These are phyloP conservation scores for Ianthella basta DNA, from an alignment of 37 sponge, comb jelly and placozoan genomes.

Conservation along the genomic window DNA sequence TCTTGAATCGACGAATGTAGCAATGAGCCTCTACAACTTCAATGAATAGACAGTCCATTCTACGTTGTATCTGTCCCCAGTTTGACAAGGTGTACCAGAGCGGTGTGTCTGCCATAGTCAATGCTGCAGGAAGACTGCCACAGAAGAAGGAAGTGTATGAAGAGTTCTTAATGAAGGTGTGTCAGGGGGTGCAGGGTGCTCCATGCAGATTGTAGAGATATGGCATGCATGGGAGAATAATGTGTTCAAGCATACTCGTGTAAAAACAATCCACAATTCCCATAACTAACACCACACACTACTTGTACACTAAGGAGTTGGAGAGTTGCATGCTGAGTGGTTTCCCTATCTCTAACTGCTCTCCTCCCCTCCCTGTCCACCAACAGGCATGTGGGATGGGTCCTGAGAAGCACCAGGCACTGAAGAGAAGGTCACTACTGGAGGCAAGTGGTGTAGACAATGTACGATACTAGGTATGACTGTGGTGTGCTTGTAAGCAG, in stretches of 20 bases:
- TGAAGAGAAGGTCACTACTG: slow-evolving; percentile 1
- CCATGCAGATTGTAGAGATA: neutral
- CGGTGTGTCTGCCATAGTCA: slow-evolving; percentile 8
- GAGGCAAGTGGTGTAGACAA: slow-evolving; percentile 17
- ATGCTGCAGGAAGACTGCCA: slow-evolving; percentile 3
- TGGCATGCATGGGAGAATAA: neutral
- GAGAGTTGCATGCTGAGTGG: too few relatives aligned
- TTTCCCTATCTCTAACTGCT: neutral
- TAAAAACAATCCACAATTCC: too few relatives aligned
- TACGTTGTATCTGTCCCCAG: neutral
- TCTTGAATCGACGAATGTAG: too few relatives aligned
- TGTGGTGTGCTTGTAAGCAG: neutral
- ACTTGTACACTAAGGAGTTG: too few relatives aligned
- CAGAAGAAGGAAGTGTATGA: neutral
- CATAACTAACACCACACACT: too few relatives aligned
- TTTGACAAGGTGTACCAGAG: slow-evolving; percentile 38
- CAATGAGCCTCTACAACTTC: too few relatives aligned
- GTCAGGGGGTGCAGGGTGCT: neutral
- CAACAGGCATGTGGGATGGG: slow-evolving; percentile 26
- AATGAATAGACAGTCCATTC: too few relatives aligned
- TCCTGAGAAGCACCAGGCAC: slow-evolving; percentile 19
- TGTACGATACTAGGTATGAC: too few relatives aligned
- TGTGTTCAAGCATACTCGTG: too few relatives aligned
- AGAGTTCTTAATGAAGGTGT: neutral
- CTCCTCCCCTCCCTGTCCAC: neutral